Evolutionary conservation across 2,113 vertebrate species (phyloP).

Genomic region (Austrofundulus limnaeus): DNA sequence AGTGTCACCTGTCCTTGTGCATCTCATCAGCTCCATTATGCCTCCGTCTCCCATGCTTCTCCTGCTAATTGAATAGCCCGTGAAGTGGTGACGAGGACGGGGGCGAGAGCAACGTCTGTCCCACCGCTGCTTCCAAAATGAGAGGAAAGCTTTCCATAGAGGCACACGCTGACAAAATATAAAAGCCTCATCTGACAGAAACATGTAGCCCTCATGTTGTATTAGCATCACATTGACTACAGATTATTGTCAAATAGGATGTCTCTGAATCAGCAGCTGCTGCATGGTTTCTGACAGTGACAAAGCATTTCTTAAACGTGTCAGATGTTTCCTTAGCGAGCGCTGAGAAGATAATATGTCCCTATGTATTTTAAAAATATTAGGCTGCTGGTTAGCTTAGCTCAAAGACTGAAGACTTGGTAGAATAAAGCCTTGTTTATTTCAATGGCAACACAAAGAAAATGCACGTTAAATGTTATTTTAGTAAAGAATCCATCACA

Average conservation of each 20-base stretch:
- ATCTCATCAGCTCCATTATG: conserved; percentile 78
- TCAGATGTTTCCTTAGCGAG: conserved; percentile 1
- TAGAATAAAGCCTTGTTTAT: not conserved
- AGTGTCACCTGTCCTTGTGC: conserved; percentile 79
- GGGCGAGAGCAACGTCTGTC: conserved; percentile 63
- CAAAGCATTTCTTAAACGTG: not conserved
- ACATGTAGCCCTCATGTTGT: conserved; percentile 46
- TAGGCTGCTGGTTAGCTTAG: not conserved
- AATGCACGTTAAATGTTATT: not conserved
- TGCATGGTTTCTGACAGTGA: not conserved
- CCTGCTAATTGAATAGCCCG: conserved; percentile 74
- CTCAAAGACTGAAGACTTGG: not conserved
- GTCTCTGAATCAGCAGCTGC: conserved; percentile 23
- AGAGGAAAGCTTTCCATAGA: conserved; percentile 55
- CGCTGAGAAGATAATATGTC: not conserved
- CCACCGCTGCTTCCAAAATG: conserved; percentile 55
- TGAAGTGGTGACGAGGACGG: conserved; percentile 69
- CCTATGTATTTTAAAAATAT: not conserved
- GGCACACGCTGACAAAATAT: conserved; percentile 42
- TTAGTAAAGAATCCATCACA: too few relatives aligned
- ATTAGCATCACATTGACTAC: conserved; percentile 27
- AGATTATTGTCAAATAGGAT: conserved; percentile 14
- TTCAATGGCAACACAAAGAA: not conserved
- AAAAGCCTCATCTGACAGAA: conserved; percentile 53
- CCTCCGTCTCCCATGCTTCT: conserved; percentile 64